These are phyloP conservation scores for Arenaria interpres DNA, from an alignment of 2,113 vertebrate species.

Conservation along the genomic window DNA sequence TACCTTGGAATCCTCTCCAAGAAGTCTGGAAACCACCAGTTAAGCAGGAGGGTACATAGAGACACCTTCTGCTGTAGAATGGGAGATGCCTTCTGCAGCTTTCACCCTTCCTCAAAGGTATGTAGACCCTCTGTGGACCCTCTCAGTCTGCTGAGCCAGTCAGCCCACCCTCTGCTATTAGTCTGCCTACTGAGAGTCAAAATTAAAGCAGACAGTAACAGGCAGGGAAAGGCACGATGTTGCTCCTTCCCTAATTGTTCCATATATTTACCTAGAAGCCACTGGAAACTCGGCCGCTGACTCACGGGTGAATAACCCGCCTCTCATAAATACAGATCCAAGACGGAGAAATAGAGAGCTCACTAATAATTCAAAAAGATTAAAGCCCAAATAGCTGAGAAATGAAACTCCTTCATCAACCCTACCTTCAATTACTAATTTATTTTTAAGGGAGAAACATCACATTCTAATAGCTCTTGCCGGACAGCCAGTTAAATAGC, in stretches of 20 bases:
- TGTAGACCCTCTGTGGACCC: accelerated
- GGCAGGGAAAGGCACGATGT: not conserved
- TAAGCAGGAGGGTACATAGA: not conserved
- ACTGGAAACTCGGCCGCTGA: not conserved
- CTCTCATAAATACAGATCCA: not conserved
- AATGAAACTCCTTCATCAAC: not conserved
- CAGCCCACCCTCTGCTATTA: not conserved
- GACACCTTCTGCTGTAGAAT: not conserved
- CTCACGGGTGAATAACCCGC: not conserved
- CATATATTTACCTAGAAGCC: not conserved
- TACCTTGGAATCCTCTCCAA: not conserved
- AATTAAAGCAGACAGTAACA: not conserved
- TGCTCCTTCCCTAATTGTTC: not conserved
- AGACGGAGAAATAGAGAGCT: not conserved
- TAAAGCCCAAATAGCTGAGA: not conserved
- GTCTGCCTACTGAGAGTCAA: not conserved
- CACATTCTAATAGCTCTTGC: not conserved
- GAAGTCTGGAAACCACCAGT: not conserved
- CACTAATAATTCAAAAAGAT: not conserved
- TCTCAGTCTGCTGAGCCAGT: not conserved
- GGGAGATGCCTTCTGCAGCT: not conserved
- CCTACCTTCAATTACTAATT: not conserved
- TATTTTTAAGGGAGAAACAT: not conserved
- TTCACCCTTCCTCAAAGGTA: not conserved
- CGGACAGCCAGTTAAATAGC: not conserved